Base-by-base conservation (phyloP, 2,797 vertebrate genomes). In the Galago senegalensis region DNA sequence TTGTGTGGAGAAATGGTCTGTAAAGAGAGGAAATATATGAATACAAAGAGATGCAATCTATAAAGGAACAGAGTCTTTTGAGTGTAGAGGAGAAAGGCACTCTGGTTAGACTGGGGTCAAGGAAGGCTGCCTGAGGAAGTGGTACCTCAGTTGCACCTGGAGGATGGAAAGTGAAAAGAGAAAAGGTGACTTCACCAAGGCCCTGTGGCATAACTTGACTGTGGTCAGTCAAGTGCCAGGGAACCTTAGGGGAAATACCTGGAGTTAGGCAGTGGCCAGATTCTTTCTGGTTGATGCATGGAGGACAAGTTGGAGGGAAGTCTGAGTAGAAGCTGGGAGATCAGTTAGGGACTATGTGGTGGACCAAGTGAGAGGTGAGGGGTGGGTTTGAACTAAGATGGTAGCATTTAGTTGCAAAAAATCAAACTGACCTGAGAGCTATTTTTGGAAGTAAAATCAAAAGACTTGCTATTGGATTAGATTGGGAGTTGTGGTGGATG, bases 381-480 rank as follows among this genome's bases (percentile, higher is more conserved):
- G n/a, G n/a, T 56, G 40, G 40, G 20, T n/a, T 4, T 63, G 25
- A 31, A 81, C 67, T 85, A 49, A 75, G 81, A 70, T 60, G 75
- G 18, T 89, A 37, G 29, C 53, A n/a, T 25, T 29, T 58, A 49
- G 17, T 58, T 76, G 61, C 34, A 46, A 25, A 81, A 49, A 88
- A 69, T 53, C 61, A 37, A 70, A 37, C 79, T 0, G 0, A 31
- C 69, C 70, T 67, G n/a, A 69, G 49, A 95, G 34, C 49, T 94
- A 16, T 40, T 77, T 77, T 83, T 69, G 80, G 61, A 90, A 18
- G 18, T 83, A 43, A 65, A 86, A 82, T 58, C 10, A 25, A 58
- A 94, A 94, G 37, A 75, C 61, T 94, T 90, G 63, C 69, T 87
- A 63, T n/a, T 92, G 63, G 20, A 43, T 92, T 82, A 72, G 25